phyloP scores from a whole-genome alignment of 64 coral and sea anemone species.

The Montipora sp. region DNA sequence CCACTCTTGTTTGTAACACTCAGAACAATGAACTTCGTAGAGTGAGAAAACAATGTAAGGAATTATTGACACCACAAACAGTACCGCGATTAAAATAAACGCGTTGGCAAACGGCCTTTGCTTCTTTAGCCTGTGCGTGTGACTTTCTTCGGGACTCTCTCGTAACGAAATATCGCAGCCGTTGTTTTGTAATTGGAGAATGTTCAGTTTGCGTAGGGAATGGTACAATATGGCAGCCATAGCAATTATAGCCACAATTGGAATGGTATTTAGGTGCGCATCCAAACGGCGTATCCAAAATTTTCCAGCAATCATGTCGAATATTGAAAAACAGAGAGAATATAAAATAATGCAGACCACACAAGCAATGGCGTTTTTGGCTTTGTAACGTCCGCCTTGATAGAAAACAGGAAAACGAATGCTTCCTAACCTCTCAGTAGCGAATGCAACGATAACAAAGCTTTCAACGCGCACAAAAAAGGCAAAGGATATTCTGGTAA shows the following conservation, averaged over 20 bases:
- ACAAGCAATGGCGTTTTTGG: background rate
- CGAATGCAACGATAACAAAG: conserved; percentile 18
- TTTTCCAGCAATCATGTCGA: background rate
- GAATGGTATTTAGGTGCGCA: background rate
- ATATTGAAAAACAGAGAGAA: conserved; percentile 17
- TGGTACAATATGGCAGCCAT: background rate
- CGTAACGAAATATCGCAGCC: background rate
- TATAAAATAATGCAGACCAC: background rate
- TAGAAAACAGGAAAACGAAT: conserved; percentile 1
- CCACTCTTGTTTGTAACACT: background rate
- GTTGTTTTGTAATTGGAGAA: background rate
- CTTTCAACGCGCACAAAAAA: conserved; percentile 18
- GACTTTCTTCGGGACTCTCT: background rate
- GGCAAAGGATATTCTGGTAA: conserved; percentile 7
- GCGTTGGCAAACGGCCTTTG: background rate
- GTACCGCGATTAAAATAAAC: background rate
- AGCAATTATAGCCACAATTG: background rate
- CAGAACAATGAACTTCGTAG: conserved; percentile 8
- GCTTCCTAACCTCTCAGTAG: conserved; percentile 14
- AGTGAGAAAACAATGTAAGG: background rate
- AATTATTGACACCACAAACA: background rate
- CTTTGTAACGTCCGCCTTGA: background rate
- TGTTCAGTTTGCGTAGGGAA: background rate
- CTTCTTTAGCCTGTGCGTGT: background rate
- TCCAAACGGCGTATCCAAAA: conserved; percentile 8